These are phyloP conservation scores for Drosophila neonasuta DNA, from an alignment of 2,888 invertebrate genomes.

Conservation along the genomic window DNA sequence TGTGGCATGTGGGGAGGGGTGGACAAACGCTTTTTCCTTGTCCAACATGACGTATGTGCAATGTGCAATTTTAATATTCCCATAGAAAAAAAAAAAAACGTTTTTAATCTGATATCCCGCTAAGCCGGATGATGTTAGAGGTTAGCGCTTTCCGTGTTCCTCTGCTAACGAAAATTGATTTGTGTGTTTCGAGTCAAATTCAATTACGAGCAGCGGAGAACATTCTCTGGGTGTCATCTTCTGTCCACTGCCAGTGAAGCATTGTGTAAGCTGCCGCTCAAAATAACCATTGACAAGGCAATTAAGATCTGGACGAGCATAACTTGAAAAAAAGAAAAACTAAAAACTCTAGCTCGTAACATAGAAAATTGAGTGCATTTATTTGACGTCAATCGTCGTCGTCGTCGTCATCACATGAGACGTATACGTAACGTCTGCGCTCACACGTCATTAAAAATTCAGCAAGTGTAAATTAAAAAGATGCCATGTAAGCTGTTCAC, in stretches of 20 bases:
- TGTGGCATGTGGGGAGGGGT: not conserved
- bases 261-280: constrained; percentile 33
- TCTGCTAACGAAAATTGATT: constrained; percentile 53
- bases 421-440: constrained; percentile 51
- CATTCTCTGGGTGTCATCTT: constrained; percentile 1
- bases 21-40: constrained; percentile 23
- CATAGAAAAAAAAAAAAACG: constrained; percentile 2
- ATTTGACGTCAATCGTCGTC: no score
- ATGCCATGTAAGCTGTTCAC: constrained; percentile 30
- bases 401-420: constrained; percentile 17
- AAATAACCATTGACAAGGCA: constrained; percentile 41
- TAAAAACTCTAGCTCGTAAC: no score
- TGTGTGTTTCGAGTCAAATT: constrained; percentile 60
- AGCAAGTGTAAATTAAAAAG: constrained; percentile 62
- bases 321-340: not conserved
- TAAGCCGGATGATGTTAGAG: constrained; percentile 28
- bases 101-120: constrained; percentile 26
- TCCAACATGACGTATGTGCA: constrained; percentile 57
- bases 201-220: constrained; percentile 45
- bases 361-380: constrained; percentile 4
- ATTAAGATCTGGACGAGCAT: not conserved
- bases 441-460: constrained; percentile 60
- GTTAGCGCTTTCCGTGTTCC: constrained; percentile 19
- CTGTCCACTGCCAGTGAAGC: not conserved
- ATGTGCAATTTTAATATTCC: constrained; percentile 56